These are phyloP conservation scores for Adelphocoris suturalis DNA, from an alignment of 2,888 invertebrate genomes.

Conservation along the genomic window DNA sequence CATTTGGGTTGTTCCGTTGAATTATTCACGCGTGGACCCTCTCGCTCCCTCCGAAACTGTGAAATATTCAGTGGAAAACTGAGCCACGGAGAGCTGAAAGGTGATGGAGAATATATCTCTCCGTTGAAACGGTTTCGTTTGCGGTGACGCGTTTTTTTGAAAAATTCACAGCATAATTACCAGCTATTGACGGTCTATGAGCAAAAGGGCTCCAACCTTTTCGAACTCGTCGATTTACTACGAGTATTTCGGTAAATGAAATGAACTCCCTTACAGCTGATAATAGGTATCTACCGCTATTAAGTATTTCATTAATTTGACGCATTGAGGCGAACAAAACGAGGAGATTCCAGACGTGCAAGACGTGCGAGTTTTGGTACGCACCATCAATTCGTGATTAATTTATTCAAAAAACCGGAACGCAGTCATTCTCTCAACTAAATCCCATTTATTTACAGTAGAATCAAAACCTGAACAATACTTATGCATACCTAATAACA, in stretches of 20 bases:
- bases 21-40: slow-evolving; percentile 14
- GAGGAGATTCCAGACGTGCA: too few relatives aligned
- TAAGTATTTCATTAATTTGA: too few relatives aligned
- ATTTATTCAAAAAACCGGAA: too few relatives aligned
- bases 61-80: slow-evolving; percentile 5
- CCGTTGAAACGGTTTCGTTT: background rate
- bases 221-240: background rate
- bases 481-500: too few relatives aligned
- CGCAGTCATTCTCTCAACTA: too few relatives aligned
- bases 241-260: background rate
- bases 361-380: too few relatives aligned
- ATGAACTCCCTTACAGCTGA: background rate
- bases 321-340: too few relatives aligned
- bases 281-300: too few relatives aligned
- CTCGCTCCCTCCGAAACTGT: background rate
- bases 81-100: slow-evolving; percentile 17
- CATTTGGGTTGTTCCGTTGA: slow-evolving; percentile 24
- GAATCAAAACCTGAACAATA: too few relatives aligned
- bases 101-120: background rate
- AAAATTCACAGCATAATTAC: slow-evolving; percentile 24
- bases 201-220: background rate
- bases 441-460: too few relatives aligned
- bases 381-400: too few relatives aligned
- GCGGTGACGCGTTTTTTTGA: background rate
- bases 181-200: background rate